Conservation (phyloP, 2,113 vertebrate genomes). For the Nanorana parkeri region DNA sequence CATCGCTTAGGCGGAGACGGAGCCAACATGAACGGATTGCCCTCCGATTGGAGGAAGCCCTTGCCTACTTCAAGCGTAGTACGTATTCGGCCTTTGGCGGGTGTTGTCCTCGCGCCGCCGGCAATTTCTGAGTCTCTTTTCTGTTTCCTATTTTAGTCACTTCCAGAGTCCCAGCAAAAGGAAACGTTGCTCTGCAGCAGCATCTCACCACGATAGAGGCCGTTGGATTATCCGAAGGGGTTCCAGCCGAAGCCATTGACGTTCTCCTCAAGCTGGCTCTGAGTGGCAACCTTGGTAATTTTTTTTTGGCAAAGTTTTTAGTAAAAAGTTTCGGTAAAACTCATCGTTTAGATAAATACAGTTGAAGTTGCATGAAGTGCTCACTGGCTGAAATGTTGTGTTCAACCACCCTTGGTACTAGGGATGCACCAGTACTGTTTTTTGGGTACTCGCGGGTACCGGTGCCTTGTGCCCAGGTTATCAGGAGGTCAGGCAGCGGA, state of each 20-base stretch:
- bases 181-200: slow-evolving; percentile 70
- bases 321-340: too few relatives aligned
- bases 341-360: too few relatives aligned
- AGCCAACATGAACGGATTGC: not conserved
- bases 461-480: too few relatives aligned
- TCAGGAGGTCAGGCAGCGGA: too few relatives aligned
- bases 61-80: slow-evolving; percentile 30
- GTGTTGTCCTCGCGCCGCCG: too few relatives aligned
- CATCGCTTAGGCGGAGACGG: not conserved
- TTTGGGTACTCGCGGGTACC: too few relatives aligned
- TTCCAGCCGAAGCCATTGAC: slow-evolving; percentile 79
- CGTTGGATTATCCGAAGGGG: slow-evolving; percentile 77
- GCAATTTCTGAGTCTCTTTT: not conserved
- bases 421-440: too few relatives aligned
- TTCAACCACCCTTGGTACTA: not conserved
- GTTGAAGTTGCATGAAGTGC: too few relatives aligned
- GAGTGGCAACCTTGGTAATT: slow-evolving; percentile 86
- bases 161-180: slow-evolving; percentile 65
- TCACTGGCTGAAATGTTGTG: too few relatives aligned
- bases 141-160: slow-evolving; percentile 69
- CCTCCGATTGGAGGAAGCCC: not conserved
- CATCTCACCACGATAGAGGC: slow-evolving; percentile 82
- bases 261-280: slow-evolving; percentile 82
- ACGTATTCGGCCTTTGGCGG: not conserved
- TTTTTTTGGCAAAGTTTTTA: not conserved